Evolutionary conservation across 2,888 invertebrate genomes (phyloP).

Genomic region (Ptilodon capucinus): DNA sequence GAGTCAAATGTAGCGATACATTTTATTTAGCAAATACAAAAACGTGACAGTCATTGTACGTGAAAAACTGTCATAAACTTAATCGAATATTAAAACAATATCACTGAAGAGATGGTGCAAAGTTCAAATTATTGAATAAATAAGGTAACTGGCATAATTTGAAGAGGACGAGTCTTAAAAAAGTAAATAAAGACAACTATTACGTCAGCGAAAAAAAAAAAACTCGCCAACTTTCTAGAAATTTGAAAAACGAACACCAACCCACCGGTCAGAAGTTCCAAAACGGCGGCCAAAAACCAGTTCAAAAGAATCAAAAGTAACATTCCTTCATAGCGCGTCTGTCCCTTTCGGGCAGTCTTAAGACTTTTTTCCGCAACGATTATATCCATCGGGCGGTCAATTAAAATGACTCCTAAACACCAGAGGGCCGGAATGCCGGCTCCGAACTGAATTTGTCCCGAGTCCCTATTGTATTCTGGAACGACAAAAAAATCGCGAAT

Average conservation of each 20-base stretch:
- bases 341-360: conserved; percentile 38
- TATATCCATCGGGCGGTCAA: conserved; percentile 65
- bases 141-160: too few species aligned
- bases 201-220: conserved; percentile 4
- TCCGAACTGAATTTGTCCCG: conserved; percentile 69
- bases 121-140: too few species aligned
- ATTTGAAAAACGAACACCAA: conserved; percentile 19
- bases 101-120: too few species aligned
- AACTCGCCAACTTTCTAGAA: conserved; percentile 21
- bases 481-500: conserved; percentile 54
- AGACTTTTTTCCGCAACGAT: conserved; percentile 53
- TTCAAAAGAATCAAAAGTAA: conserved; percentile 42
- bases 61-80: too few species aligned
- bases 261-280: conserved; percentile 28
- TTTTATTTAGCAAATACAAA: too few species aligned
- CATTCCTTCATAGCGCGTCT: conserved; percentile 73
- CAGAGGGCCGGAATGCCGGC: conserved; percentile 60
- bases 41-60: too few species aligned
- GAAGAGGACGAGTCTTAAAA: too few species aligned
- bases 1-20: too few species aligned
- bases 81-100: too few species aligned
- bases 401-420: conserved; percentile 79
- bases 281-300: conserved; percentile 50
- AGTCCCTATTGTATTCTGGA: conserved; percentile 63
- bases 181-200: background rate